Evolutionary conservation across 2,888 invertebrate genomes (phyloP).

Genomic region (Clanis bilineata): DNA sequence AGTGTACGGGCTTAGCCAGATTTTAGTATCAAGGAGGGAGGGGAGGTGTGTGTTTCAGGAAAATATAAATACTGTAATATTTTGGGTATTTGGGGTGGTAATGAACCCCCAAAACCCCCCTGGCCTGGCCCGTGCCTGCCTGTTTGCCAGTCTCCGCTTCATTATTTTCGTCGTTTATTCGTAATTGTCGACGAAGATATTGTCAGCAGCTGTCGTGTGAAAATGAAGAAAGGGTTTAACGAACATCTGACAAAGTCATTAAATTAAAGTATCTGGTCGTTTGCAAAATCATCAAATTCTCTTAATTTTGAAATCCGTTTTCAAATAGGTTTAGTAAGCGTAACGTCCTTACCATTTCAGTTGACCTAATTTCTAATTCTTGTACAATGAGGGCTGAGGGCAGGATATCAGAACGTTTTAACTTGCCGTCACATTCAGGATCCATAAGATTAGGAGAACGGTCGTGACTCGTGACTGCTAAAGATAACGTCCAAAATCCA

Average conservation of each 20-base stretch:
- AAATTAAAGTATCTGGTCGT: neutral
- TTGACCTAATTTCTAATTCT: constrained; percentile 10
- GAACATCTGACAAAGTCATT: neutral
- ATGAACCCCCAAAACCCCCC: too few relatives aligned
- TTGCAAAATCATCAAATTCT: neutral
- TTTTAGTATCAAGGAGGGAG: too few relatives aligned
- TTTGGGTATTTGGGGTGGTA: too few relatives aligned
- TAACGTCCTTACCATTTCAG: neutral
- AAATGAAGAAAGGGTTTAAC: neutral
- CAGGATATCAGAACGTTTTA: neutral
- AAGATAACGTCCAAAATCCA: neutral
- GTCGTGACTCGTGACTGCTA: neutral
- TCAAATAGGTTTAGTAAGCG: neutral
- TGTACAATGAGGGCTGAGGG: neutral
- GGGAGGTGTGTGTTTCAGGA: too few relatives aligned
- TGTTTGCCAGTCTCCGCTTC: too few relatives aligned
- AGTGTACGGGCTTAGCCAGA: too few relatives aligned
- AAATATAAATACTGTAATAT: too few relatives aligned
- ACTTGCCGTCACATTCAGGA: neutral
- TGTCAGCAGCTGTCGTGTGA: neutral
- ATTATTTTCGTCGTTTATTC: too few relatives aligned
- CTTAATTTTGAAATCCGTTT: neutral
- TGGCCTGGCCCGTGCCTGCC: too few relatives aligned
- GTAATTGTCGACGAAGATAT: too few relatives aligned
- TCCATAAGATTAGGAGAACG: neutral